Evolutionary conservation across 2,113 vertebrate species (phyloP).

Genomic region (Lasiurus borealis): DNA sequence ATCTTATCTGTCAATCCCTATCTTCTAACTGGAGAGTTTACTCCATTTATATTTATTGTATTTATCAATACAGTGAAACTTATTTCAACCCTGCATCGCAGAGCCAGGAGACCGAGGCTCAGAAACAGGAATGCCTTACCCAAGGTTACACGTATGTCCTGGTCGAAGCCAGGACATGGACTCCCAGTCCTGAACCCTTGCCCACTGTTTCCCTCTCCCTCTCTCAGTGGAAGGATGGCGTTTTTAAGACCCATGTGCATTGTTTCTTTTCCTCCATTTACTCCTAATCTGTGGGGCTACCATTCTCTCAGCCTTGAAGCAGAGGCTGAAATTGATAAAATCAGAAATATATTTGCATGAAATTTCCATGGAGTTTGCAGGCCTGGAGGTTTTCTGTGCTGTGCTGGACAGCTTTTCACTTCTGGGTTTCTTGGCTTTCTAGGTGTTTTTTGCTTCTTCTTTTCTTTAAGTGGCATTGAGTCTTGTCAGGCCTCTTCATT

Average conservation of each 20-base stretch:
- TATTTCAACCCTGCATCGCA: neutral
- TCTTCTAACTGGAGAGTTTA: neutral
- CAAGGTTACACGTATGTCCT: neutral
- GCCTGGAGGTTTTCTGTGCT: neutral
- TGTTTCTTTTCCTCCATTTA: neutral
- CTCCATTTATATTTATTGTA: neutral
- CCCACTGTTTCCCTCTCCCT: neutral
- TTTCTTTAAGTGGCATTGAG: neutral
- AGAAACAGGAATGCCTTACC: neutral
- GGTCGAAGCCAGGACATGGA: neutral
- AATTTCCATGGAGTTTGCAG: neutral
- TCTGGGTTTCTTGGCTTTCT: constrained; percentile 29
- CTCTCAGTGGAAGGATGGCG: neutral
- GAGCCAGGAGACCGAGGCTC: neutral
- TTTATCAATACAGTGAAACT: neutral
- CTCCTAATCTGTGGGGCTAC: too few relatives aligned
- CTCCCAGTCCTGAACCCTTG: neutral
- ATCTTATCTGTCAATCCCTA: neutral
- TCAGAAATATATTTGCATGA: neutral
- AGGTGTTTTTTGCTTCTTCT: constrained; percentile 34
- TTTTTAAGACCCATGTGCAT: neutral
- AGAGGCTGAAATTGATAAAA: neutral
- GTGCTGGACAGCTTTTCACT: neutral
- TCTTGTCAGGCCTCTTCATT: neutral
- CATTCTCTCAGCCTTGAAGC: neutral